Percentiles rank a stretch among this genome's conserved stretches.
These are phyloP conservation scores for Parotocinclus haroldoi DNA, from an alignment of 2,797 vertebrate genomes.

Conservation along the genomic window DNA sequence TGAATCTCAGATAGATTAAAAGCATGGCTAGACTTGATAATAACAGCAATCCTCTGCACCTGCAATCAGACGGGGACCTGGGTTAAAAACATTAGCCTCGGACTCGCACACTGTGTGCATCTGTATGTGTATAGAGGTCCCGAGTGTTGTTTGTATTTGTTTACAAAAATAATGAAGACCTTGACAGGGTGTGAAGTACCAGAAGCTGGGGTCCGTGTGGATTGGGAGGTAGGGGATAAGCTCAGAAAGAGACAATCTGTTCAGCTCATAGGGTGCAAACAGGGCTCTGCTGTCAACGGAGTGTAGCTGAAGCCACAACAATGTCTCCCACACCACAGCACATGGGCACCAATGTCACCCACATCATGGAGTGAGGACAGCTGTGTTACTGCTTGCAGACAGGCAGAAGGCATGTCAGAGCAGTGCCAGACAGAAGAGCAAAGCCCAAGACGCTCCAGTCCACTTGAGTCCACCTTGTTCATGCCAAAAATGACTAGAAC, in stretches of 20 bases:
- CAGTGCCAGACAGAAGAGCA: constrained; percentile 24
- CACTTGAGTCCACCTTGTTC: constrained; percentile 22
- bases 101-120: constrained; percentile 10
- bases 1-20: constrained; percentile 1
- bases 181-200: constrained; percentile 32
- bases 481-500: constrained; percentile 23
- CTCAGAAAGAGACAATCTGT: constrained; percentile 54
- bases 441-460: constrained; percentile 19
- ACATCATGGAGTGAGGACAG: constrained; percentile 17
- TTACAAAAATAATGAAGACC: constrained; percentile 45
- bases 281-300: constrained; percentile 35
- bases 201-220: constrained; percentile 7
- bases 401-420: constrained; percentile 32
- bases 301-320: constrained; percentile 1
- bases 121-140: neutral
- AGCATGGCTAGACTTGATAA: neutral
- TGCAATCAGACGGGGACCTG: constrained; percentile 24
- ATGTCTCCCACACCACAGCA: constrained; percentile 24
- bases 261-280: constrained; percentile 41
- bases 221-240: constrained; percentile 22
- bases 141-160: neutral
- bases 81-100: constrained; percentile 19
- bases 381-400: constrained; percentile 31
- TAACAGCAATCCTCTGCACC: neutral
- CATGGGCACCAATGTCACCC: constrained; percentile 44